Evolutionary conservation across 1,140 invertebrate species (phyloP).

Genomic region (Trichonephila clavata): DNA sequence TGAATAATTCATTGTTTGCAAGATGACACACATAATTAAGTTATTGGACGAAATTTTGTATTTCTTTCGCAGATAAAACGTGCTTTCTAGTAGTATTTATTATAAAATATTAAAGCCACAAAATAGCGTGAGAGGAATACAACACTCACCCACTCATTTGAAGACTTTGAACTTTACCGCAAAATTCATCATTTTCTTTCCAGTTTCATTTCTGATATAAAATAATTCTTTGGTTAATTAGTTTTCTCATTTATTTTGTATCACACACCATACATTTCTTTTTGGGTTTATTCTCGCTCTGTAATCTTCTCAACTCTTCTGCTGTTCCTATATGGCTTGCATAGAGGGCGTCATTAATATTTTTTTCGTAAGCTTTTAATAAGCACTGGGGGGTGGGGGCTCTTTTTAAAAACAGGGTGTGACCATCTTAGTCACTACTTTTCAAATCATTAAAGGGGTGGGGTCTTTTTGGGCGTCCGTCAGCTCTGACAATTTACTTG

Average conservation of each 20-base stretch:
- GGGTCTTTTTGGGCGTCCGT: conserved; percentile 18
- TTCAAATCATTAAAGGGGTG: conserved; percentile 43
- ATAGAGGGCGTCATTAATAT: conserved; percentile 9
- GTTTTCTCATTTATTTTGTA: not conserved
- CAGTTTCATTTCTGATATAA: not conserved
- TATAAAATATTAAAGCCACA: too few relatives aligned
- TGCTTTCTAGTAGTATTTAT: too few relatives aligned
- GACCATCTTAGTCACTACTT: not conserved
- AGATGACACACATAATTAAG: too few relatives aligned
- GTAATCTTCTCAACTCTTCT: not conserved
- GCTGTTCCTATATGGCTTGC: not conserved
- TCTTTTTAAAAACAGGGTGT: conserved; percentile 47
- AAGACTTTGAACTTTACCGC: too few relatives aligned
- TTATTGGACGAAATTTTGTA: too few relatives aligned
- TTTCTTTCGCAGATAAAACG: too few relatives aligned
- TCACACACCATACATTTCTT: not conserved
- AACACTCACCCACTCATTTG: too few relatives aligned
- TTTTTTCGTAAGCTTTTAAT: conserved; percentile 24
- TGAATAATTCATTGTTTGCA: too few relatives aligned
- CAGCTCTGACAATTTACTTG: conserved; percentile 21
- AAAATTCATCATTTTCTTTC: too few relatives aligned
- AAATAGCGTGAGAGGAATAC: too few relatives aligned
- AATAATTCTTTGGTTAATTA: not conserved
- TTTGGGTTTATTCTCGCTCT: not conserved
- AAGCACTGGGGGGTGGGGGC: not conserved